A percentile compares a stretch with the other conserved stretches of the same genome.
Evolutionary conservation across 2,888 invertebrate species (phyloP).

Genomic region (Tetrapedia diversipes): DNA sequence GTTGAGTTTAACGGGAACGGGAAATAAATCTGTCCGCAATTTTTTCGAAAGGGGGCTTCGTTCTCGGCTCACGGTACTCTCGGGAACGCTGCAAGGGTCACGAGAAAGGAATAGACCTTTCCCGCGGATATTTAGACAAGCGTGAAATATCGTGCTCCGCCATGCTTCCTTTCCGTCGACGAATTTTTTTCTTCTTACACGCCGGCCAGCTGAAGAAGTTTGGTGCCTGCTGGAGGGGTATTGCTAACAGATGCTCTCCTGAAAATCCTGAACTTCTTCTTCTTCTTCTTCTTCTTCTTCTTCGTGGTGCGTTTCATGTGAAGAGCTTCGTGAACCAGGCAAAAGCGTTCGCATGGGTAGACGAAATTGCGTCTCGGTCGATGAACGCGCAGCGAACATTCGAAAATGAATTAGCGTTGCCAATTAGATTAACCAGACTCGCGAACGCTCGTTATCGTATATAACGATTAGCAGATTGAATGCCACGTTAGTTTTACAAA

Average conservation of each 20-base stretch:
- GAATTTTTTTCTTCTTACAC: slow-evolving; percentile 30
- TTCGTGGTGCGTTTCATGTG: too few species aligned
- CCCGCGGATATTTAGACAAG: slow-evolving; percentile 39
- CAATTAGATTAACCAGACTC: slow-evolving; percentile 12
- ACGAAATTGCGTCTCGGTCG: slow-evolving; percentile 4
- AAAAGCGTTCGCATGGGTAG: slow-evolving; percentile 32
- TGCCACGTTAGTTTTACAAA: too few species aligned
- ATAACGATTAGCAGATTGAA: slow-evolving; percentile 23
- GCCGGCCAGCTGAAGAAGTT: slow-evolving; percentile 49
- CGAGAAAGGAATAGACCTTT: background rate
- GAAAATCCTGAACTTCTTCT: slow-evolving; percentile 49
- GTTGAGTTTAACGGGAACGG: too few species aligned
- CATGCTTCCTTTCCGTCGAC: background rate
- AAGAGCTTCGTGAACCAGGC: background rate
- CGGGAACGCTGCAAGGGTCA: background rate
- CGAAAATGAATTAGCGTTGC: too few species aligned
- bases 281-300: too few species aligned
- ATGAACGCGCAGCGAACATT: background rate
- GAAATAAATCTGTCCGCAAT: too few species aligned
- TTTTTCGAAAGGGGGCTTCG: too few species aligned
- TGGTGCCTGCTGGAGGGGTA: slow-evolving; percentile 13
- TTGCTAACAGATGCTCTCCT: slow-evolving; percentile 57
- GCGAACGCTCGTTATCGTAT: slow-evolving; percentile 13
- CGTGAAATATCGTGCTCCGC: slow-evolving; percentile 39
- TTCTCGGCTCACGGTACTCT: too few species aligned